Conservation (phyloP, 2,888 invertebrate genomes). For the Heliconius hortense region DNA sequence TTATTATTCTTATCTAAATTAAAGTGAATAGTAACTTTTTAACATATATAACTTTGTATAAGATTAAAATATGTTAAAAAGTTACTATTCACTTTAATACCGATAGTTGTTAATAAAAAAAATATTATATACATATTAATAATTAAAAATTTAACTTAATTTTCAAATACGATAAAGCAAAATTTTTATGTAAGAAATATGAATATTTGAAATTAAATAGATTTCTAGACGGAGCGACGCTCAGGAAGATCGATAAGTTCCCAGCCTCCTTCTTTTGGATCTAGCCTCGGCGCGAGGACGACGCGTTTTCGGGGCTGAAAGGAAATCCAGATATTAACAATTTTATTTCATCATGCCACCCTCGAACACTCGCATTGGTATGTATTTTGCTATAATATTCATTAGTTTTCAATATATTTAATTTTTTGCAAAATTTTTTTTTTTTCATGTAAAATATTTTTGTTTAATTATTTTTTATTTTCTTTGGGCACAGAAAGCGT, state of each 20-base stretch:
- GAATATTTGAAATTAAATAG: background rate
- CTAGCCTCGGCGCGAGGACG: constrained; percentile 11
- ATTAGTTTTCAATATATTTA: background rate
- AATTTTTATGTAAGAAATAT: background rate
- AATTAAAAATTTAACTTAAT: background rate
- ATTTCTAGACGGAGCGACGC: constrained; percentile 10
- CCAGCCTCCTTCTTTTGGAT: constrained; percentile 21
- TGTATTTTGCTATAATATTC: background rate
- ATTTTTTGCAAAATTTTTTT: background rate
- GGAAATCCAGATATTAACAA: constrained; percentile 16
- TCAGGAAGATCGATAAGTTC: background rate
- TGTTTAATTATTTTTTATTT: background rate
- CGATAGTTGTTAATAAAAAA: too few relatives aligned
- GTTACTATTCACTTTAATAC: too few relatives aligned
- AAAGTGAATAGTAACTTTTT: background rate
- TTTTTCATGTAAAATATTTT: background rate
- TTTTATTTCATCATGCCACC: constrained; percentile 10
- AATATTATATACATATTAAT: background rate
- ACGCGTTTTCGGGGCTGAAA: background rate
- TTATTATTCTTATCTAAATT: background rate
- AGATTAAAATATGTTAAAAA: too few relatives aligned
- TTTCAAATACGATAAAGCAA: background rate
- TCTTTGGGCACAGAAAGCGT: background rate
- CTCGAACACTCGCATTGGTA: background rate
- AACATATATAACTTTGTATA: too few relatives aligned